Evolutionary conservation across 35 echinoderm and acorn worm species (phyloP).

Genomic region (Apostichopus parvimensis): DNA sequence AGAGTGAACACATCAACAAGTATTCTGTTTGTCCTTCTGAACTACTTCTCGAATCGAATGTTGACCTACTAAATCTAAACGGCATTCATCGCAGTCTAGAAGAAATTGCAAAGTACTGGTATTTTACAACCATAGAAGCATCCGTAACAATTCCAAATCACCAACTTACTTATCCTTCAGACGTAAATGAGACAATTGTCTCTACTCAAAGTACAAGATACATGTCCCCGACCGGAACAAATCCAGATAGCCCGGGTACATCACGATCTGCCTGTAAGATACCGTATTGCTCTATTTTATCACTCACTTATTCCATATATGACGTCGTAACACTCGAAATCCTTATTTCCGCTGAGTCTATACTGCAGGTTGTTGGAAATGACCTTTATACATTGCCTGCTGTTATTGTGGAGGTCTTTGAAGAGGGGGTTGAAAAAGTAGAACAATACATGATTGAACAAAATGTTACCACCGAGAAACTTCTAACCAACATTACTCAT

Average conservation of each 20-base stretch:
- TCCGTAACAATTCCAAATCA: not conserved
- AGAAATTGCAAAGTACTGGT: conserved; percentile 5
- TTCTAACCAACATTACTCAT: not conserved
- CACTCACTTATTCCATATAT: not conserved
- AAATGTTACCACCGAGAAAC: not conserved
- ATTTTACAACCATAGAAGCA: too few species aligned
- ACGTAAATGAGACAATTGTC: not conserved
- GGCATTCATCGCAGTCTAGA: not conserved
- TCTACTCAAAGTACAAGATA: not conserved
- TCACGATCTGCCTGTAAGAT: not conserved
- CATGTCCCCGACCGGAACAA: not conserved
- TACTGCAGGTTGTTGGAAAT: not conserved
- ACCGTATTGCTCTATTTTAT: not conserved
- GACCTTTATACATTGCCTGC: not conserved
- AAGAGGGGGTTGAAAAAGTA: not conserved
- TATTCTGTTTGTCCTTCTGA: too few species aligned
- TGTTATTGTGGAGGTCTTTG: not conserved
- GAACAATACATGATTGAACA: not conserved
- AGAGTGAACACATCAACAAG: too few species aligned
- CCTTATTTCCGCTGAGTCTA: not conserved
- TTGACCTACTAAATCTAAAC: not conserved
- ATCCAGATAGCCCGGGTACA: not conserved
- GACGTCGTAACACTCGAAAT: not conserved
- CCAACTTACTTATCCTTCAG: not conserved
- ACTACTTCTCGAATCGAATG: too few species aligned